Base-by-base conservation (phyloP, 2,797 vertebrate genomes). In the Hypotaenidia okinawae region DNA sequence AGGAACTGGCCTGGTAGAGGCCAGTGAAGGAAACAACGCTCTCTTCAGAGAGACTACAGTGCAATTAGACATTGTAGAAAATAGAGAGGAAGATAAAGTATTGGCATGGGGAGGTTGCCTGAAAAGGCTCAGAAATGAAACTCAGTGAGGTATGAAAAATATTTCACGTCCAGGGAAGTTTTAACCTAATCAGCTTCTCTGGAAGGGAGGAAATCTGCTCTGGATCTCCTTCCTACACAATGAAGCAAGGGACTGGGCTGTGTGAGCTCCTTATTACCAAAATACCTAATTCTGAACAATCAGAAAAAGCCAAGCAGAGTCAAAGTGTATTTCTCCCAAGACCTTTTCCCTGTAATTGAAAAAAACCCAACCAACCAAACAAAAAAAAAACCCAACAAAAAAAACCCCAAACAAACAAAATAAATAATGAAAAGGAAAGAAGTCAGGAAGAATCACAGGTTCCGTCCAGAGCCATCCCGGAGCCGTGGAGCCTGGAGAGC, bases 401-500 rank as follows among this genome's bases (percentile, higher is more conserved):
- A n/a, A n/a, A n/a, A n/a, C n/a, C n/a, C n/a, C n/a, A 55, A 23
- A 10, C 22, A 39, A 47, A 47, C 47, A 16, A 59, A 45, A 23
- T 23, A 21, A 15, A 8, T 47, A 47, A 47, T 47, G 33, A 70
- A 57, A n/a, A 67, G 74, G 76, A 62, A 75, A 73, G 4, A 73
- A 87, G 35, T 66, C 87, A 85, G 92, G 90, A 95, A 93, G 78
- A 95, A 72, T 75, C 72, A 32, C 61, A 91, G 89, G 93, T 93
- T 96, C 30, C 89, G 49, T 74, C 49, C 64, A 58, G 90, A 96
- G 94, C 78, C 33, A 3, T 75, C 78, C 78, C 5, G 51, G 94
- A 95, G 88, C 90, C 18, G 0, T 9, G 63, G 88, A 95, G 78
- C 90, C 95, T 96, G 94, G 93, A 85, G 54, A 72, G 58, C 58